Evolutionary conservation across 2,888 invertebrate genomes (phyloP).

Genomic region (Mythimna impura): DNA sequence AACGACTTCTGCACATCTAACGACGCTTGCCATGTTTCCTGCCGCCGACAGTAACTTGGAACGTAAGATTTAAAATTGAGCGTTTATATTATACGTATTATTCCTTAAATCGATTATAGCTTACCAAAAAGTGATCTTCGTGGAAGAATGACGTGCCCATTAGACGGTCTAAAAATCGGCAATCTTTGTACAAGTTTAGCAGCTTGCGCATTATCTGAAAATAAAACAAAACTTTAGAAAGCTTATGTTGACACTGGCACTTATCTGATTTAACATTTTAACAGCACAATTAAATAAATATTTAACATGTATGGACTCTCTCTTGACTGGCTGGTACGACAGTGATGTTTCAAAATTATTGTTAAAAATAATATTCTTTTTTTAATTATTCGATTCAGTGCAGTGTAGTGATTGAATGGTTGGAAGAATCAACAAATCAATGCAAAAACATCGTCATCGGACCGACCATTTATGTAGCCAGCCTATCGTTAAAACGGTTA

Average conservation of each 20-base stretch:
- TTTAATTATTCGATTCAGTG: too few relatives aligned
- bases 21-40: too few relatives aligned
- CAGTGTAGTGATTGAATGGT: too few relatives aligned
- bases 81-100: too few relatives aligned
- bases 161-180: slow-evolving; percentile 95
- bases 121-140: slow-evolving; percentile 94
- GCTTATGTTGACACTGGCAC: slow-evolving; percentile 6
- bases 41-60: too few relatives aligned
- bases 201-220: slow-evolving; percentile 94
- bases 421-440: background rate
- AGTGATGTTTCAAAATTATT: background rate
- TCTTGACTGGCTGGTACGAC: background rate
- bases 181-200: slow-evolving; percentile 95
- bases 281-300: background rate
- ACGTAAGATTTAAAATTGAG: too few relatives aligned
- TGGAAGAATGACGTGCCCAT: slow-evolving; percentile 97
- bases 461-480: background rate
- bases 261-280: background rate
- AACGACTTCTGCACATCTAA: too few relatives aligned
- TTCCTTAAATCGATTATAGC: slow-evolving; percentile 37
- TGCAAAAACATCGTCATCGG: background rate
- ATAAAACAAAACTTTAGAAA: slow-evolving; percentile 30
- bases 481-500: background rate
- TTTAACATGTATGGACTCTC: background rate
- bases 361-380: too few relatives aligned